A percentile compares a stretch with the other conserved stretches of the same genome.
Conservation (phyloP, 2,113 vertebrate species). For the Gymnocephalus cernua region DNA sequence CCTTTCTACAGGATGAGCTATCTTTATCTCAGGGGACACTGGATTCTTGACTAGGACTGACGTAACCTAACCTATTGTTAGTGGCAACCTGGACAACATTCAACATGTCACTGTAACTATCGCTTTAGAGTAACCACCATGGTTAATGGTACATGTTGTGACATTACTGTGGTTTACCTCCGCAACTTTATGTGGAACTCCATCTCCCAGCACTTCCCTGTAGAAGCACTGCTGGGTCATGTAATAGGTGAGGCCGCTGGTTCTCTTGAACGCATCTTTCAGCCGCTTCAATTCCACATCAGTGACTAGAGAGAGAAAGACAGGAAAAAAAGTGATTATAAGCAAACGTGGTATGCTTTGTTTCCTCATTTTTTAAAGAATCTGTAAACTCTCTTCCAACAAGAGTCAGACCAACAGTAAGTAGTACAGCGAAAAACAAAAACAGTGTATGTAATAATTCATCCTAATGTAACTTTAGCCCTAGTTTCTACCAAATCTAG, state of each 20-base stretch:
- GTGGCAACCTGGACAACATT: background rate
- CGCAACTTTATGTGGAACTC: constrained; percentile 96
- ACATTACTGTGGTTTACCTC: constrained; percentile 86
- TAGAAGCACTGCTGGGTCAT: constrained; percentile 99
- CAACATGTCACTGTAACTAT: background rate
- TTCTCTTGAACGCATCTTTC: constrained; percentile 99
- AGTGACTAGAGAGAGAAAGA: constrained; percentile 86
- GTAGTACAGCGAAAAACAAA: background rate
- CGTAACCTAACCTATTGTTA: background rate
- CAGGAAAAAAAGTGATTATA: background rate
- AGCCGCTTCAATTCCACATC: constrained; percentile 97
- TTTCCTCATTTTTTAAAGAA: background rate
- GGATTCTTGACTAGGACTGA: background rate
- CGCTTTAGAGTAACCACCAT: background rate
- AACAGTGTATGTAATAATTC: background rate
- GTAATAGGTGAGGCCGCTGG: constrained; percentile 95
- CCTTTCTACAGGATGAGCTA: background rate
- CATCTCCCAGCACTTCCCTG: constrained; percentile 97
- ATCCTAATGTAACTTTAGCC: background rate
- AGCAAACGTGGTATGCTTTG: background rate
- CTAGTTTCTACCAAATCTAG: background rate
- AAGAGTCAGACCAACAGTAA: background rate
- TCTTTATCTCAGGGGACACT: background rate
- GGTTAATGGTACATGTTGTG: background rate
- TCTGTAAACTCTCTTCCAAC: background rate